These are phyloP conservation scores for Sitta carolinensis DNA, from an alignment of 2,797 vertebrate genomes.

Conservation along the genomic window DNA sequence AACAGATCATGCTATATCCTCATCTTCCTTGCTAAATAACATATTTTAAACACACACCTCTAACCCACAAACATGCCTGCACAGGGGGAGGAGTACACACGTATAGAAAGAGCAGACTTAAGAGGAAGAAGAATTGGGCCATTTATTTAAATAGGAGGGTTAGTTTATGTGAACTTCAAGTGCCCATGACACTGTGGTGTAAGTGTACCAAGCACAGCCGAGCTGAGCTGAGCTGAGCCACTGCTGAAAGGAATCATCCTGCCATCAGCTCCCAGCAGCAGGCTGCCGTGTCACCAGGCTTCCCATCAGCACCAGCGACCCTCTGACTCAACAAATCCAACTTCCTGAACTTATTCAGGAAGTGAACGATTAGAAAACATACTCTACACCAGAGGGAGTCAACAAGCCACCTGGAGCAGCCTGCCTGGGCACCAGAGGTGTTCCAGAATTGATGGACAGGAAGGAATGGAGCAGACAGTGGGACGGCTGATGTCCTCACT, in stretches of 20 bases:
- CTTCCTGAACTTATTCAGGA: not conserved
- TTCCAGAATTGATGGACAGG: not conserved
- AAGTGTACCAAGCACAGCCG: not conserved
- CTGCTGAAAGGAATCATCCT: not conserved
- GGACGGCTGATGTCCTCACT: not conserved
- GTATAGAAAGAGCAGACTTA: not conserved
- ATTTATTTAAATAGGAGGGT: not conserved
- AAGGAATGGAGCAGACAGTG: not conserved
- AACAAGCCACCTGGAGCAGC: not conserved
- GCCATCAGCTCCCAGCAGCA: not conserved
- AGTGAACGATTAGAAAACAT: not conserved
- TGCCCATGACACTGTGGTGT: not conserved
- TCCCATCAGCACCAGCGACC: not conserved
- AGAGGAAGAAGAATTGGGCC: not conserved
- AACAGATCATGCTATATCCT: not conserved
- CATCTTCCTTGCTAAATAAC: not conserved
- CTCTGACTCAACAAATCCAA: not conserved
- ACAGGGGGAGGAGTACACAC: not conserved
- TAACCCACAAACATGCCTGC: rapidly evolving
- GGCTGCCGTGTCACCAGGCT: not conserved
- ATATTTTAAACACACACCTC: not conserved
- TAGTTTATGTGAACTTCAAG: not conserved
- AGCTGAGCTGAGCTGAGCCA: not conserved
- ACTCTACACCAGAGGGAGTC: not conserved
- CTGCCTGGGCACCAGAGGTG: not conserved